Evolutionary conservation across 2,888 invertebrate genomes (phyloP), one percentile per base, ranked within the genome.

Genomic region (Julus scanicus): DNA sequence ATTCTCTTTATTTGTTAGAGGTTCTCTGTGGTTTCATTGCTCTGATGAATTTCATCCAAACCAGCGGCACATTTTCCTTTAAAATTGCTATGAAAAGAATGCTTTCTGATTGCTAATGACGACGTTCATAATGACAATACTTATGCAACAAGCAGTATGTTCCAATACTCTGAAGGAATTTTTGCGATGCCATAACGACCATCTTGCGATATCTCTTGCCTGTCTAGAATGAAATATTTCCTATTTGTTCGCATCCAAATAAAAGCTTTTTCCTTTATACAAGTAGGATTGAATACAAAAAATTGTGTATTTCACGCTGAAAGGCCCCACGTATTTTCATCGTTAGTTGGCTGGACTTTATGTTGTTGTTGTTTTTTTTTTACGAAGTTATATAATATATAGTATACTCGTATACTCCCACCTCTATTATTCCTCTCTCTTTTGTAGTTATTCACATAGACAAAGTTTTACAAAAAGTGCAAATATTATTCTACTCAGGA

Each of bases 171-270:
- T 53, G 8, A 9, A 6, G 29, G 29, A 20, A 71, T 71, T 71
- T 71, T 71, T 71, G 71, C 71, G 20, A 71, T 71, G 2, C 29
- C 20, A 9, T 71, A 71, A 71, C 71, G 20, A 71, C 71, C 29
- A 29, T 6, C 71, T 29, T 20, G 8, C 9, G 29, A 71, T 29
- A 71, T 71, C 11, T 71, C 29, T 0, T 71, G 71, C 20, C 71
- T 20, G 71, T 29, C 71, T 29, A 9, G 9, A 71, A 29, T 71
- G 71, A 71, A 20, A 71, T 71, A 71, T 71, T 71, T 71, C 71
- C 71, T 71, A 71, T 71, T 71, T 71, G 71, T 71, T 71, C 71
- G 29, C 29, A 29, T 71, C 71, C 6, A 20, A 20, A 71, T 71
- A 29, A 71, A 20, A 71, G 20, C 20, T 71, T 71, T 29, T 44